Conservation (phyloP, 2,888 invertebrate genomes). For the Chloroclystis v-ata region DNA sequence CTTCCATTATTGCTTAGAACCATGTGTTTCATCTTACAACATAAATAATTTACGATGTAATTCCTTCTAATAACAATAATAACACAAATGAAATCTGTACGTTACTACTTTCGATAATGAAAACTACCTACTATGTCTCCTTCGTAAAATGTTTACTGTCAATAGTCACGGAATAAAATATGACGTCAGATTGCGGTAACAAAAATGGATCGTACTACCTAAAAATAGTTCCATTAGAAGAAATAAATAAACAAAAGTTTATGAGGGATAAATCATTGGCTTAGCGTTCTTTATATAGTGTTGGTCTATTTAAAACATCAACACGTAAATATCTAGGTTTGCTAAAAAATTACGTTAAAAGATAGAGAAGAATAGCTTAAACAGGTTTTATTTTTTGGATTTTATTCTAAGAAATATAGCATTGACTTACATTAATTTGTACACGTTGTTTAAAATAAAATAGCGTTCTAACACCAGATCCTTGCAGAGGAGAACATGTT, state of each 20-base stretch:
- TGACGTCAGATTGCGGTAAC: conserved; percentile 28
- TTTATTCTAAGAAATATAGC: no score
- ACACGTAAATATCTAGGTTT: no score
- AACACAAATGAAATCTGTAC: conserved; percentile 21
- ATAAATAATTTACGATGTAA: background rate
- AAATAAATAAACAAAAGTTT: conserved; percentile 14
- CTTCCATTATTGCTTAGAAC: no score
- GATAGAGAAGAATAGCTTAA: no score
- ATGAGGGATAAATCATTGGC: conserved; percentile 12
- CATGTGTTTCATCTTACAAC: background rate
- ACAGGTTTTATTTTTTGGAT: no score
- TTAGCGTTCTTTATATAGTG: background rate
- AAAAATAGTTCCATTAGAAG: conserved; percentile 17
- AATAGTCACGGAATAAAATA: conserved; percentile 29
- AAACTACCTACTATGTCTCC: conserved; percentile 25
- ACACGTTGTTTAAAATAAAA: no score
- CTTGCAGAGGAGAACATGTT: no score
- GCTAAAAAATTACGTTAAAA: no score
- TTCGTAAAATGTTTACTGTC: conserved; percentile 28
- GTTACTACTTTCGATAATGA: conserved; percentile 28
- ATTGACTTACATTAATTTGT: no score
- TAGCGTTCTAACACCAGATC: no score
- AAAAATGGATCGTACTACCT: conserved; percentile 17
- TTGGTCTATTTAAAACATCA: background rate
- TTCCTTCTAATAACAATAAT: conserved; percentile 6